phyloP scores from a whole-genome alignment of 2,888 invertebrate species.

The Hydrotaea cyrtoneurina region DNA sequence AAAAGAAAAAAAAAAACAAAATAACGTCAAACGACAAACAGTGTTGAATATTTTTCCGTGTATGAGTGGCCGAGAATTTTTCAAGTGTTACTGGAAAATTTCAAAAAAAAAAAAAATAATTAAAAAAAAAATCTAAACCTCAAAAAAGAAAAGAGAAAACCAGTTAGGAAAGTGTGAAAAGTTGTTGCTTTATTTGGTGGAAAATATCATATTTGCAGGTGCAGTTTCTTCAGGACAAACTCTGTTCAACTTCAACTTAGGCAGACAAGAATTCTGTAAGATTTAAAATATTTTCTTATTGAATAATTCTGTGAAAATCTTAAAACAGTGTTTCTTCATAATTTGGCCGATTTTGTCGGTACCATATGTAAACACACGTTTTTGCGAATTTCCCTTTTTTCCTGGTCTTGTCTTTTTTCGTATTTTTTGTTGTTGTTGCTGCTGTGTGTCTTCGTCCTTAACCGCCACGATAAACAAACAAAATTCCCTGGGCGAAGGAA shows the following conservation, averaged over 20 bases:
- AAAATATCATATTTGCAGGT: too few species aligned
- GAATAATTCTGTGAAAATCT: not conserved
- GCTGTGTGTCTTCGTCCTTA: not conserved
- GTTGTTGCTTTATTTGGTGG: too few species aligned
- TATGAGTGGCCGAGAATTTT: not conserved
- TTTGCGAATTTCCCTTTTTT: not conserved
- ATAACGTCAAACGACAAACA: not conserved
- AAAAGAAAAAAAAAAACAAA: not conserved
- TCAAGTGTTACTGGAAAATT: too few species aligned
- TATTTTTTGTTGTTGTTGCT: not conserved
- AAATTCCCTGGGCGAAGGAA: not conserved
- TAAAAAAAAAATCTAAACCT: not conserved
- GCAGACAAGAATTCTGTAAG: conserved; percentile 9
- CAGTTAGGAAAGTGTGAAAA: too few species aligned
- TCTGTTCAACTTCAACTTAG: not conserved
- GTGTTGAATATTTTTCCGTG: conserved; percentile 23
- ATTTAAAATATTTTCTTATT: not conserved
- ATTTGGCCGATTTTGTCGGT: conserved; percentile 7
- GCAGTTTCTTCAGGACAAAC: not conserved
- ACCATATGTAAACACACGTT: conserved; percentile 58
- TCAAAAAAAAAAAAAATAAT: conserved; percentile 42
- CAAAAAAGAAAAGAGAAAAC: conserved; percentile 30
- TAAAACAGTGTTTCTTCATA: too few species aligned
- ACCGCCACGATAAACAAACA: conserved; percentile 58
- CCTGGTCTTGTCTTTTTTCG: not conserved